phyloP scores from a whole-genome alignment of 2,888 invertebrate genomes.

The Philhelius pedissequus region DNA sequence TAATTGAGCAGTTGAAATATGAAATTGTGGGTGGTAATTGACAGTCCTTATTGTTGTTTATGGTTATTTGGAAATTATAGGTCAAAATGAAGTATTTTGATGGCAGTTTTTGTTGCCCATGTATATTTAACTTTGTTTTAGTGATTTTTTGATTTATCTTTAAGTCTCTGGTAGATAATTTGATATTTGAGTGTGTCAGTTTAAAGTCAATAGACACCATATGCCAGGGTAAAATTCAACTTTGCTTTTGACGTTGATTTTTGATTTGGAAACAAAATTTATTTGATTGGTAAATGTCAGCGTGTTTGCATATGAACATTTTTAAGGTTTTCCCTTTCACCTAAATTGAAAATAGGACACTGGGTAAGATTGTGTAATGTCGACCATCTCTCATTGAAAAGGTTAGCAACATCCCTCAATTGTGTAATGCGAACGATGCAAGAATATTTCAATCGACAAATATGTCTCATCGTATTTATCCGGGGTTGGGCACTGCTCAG shows the following conservation, averaged over 20 bases:
- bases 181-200: neutral
- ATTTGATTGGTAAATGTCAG: neutral
- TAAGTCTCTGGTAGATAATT: neutral
- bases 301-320: neutral
- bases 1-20: constrained; percentile 59
- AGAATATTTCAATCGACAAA: no score
- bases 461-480: no score
- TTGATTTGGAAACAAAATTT: neutral
- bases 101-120: neutral
- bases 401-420: no score
- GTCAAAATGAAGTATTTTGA: neutral
- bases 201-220: neutral
- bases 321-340: neutral
- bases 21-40: constrained; percentile 36
- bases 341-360: no score
- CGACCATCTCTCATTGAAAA: no score
- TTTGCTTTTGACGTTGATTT: neutral
- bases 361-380: no score
- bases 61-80: neutral
- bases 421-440: no score
- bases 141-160: neutral
- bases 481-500: no score
- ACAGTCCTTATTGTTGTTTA: neutral
- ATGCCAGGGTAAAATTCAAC: neutral
- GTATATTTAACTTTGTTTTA: neutral